Conservation (phyloP, 2,888 invertebrate genomes). For the Dasysyrphus tricinctus region DNA sequence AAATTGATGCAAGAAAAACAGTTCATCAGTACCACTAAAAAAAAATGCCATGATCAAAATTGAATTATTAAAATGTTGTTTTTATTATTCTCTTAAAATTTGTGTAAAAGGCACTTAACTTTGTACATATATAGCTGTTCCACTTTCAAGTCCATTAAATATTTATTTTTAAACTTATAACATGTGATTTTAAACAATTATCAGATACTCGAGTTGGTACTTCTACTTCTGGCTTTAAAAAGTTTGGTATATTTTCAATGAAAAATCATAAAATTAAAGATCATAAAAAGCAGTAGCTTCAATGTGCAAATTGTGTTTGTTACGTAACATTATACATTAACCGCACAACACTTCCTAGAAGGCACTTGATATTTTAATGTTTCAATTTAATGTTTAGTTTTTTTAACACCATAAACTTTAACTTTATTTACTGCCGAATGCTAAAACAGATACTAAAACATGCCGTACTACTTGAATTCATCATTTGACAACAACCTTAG, state of each 20-base stretch:
- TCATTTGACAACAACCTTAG: constrained; percentile 12
- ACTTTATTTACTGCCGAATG: constrained; percentile 9
- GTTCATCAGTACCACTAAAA: neutral
- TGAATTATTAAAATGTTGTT: neutral
- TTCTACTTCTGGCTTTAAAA: neutral
- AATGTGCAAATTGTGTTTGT: constrained; percentile 21
- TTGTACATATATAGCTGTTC: constrained; percentile 4
- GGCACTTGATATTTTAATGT: constrained; percentile 35
- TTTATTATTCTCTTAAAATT: constrained; percentile 20
- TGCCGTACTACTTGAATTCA: neutral
- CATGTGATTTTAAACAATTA: constrained; percentile 10
- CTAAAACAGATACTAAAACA: constrained; percentile 3
- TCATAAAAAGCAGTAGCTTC: constrained; percentile 23
- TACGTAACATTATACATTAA: neutral
- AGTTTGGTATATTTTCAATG: constrained; percentile 8
- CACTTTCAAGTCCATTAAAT: constrained; percentile 13
- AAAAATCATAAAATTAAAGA: constrained; percentile 9
- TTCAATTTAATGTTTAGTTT: constrained; percentile 51
- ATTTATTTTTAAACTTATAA: constrained; percentile 16
- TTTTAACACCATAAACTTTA: constrained; percentile 51
- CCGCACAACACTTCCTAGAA: neutral
- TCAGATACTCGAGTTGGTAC: neutral
- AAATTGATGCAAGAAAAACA: neutral
- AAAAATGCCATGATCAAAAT: neutral
- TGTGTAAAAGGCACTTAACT: neutral